Conservation (phyloP, 2,888 invertebrate species). For the Synergus umbraculus region DNA sequence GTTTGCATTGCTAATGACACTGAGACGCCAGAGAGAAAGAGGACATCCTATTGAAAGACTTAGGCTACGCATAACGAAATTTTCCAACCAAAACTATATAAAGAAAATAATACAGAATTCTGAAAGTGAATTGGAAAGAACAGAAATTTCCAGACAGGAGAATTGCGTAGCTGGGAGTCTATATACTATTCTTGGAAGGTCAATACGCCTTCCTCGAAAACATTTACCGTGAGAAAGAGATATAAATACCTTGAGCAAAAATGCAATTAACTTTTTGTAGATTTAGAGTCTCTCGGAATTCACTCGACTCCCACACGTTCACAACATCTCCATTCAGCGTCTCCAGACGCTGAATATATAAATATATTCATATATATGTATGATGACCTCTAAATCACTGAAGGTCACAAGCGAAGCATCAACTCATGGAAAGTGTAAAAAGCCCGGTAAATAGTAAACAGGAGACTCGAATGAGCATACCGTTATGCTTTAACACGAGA, state of each 20-base stretch:
- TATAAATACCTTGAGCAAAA: neutral
- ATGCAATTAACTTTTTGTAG: neutral
- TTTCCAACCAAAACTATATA: neutral
- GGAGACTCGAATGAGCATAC: conserved; percentile 2
- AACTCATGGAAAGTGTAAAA: conserved; percentile 1
- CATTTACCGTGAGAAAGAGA: neutral
- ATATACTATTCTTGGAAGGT: neutral
- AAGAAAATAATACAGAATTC: neutral
- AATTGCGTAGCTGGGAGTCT: too few species aligned
- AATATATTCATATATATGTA: neutral
- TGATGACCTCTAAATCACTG: neutral
- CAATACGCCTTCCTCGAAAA: neutral
- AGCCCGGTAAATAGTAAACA: neutral
- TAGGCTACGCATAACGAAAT: neutral
- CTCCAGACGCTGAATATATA: neutral
- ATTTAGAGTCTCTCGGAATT: neutral
- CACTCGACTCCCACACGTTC: neutral
- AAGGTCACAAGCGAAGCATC: neutral
- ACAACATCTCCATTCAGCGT: neutral
- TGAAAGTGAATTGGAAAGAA: too few species aligned
- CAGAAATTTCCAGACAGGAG: too few species aligned
- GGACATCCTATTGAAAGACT: neutral
- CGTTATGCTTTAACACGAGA: neutral
- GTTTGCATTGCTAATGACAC: conserved; percentile 70
- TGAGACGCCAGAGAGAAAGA: conserved; percentile 43